phyloP scores from a whole-genome alignment of 2,113 vertebrate species.

The Oriolus oriolus region DNA sequence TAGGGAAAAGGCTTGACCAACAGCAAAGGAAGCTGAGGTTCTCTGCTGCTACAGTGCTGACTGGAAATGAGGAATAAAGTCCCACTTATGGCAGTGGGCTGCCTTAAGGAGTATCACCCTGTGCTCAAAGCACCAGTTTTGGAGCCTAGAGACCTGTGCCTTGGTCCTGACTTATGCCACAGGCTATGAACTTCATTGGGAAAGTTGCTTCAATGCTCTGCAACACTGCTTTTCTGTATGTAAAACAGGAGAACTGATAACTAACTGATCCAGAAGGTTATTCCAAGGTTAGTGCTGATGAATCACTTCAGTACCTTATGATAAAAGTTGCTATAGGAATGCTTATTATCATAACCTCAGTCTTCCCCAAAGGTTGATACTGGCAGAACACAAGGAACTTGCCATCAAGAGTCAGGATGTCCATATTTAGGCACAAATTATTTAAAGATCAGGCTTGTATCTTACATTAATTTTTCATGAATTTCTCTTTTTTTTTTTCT shows the following conservation, averaged over 20 bases:
- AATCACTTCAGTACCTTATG: background rate
- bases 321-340: background rate
- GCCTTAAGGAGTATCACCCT: background rate
- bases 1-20: background rate
- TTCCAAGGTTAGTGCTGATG: background rate
- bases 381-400: background rate
- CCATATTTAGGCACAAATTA: background rate
- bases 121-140: background rate
- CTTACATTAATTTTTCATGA: background rate
- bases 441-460: background rate
- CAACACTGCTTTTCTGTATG: background rate
- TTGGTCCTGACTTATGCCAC: background rate
- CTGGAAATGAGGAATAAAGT: background rate
- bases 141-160: background rate
- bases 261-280: background rate
- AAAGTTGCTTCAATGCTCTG: background rate
- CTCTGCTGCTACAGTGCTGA: background rate
- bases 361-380: background rate
- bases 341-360: background rate
- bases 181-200: background rate
- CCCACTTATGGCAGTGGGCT: background rate
- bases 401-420: background rate
- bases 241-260: background rate
- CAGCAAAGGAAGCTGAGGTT: background rate
- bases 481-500: background rate